Conservation (phyloP, 2,888 invertebrate species). For the Drosophila emarginata region DNA sequence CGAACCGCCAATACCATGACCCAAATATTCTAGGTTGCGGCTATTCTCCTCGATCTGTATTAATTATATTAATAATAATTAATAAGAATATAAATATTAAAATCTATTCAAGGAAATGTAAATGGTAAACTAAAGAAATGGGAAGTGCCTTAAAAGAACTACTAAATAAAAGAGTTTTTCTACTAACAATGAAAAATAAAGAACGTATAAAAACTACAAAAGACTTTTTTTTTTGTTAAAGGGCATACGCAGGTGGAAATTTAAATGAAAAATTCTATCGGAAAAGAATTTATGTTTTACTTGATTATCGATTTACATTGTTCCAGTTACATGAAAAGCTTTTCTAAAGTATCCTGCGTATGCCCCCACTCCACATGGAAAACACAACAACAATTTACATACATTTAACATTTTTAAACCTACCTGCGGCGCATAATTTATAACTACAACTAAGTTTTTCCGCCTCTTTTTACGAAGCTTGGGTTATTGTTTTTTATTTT, state of each 20-base stretch:
- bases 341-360: not conserved
- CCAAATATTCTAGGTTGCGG: constrained; percentile 92
- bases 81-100: constrained; percentile 6
- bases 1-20: constrained; percentile 90
- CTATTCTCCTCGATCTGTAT: constrained; percentile 96
- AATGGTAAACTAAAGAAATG: constrained; percentile 44
- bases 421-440: constrained; percentile 82
- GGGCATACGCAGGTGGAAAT: constrained; percentile 7
- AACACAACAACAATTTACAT: constrained; percentile 50
- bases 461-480: constrained; percentile 83
- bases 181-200: constrained; percentile 35
- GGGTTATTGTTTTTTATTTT: constrained; percentile 49
- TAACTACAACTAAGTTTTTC: constrained; percentile 82
- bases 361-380: not conserved
- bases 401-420: constrained; percentile 57
- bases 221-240: not conserved
- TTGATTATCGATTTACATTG: not conserved
- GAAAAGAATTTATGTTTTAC: too few species aligned
- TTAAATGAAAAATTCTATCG: not conserved
- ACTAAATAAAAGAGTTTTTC: constrained; percentile 53
- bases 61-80: constrained; percentile 17
- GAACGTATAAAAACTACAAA: constrained; percentile 3
- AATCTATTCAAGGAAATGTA: constrained; percentile 2
- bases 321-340: not conserved
- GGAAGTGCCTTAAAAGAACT: constrained; percentile 55